A percentile compares a stretch with the other conserved stretches of the same genome.
Evolutionary conservation across 2,888 invertebrate genomes (phyloP).

Genomic region (Athrips mouffetella): DNA sequence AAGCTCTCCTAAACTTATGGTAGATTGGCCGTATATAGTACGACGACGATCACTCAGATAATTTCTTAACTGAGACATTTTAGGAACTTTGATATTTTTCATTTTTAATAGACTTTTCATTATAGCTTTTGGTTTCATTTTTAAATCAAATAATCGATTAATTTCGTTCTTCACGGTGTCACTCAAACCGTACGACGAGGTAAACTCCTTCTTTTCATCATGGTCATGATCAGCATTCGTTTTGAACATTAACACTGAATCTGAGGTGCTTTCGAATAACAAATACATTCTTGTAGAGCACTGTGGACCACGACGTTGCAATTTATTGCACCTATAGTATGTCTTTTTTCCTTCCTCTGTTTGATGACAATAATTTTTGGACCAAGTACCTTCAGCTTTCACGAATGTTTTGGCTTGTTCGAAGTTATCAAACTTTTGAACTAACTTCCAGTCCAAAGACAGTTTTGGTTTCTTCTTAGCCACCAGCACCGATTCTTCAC

Average conservation of each 20-base stretch:
- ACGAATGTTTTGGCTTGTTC: too few relatives aligned
- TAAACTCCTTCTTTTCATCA: constrained; percentile 17
- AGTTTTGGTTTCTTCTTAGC: too few relatives aligned
- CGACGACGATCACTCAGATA: neutral
- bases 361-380: too few relatives aligned
- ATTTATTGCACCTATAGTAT: too few relatives aligned
- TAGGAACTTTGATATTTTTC: neutral
- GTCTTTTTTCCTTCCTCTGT: too few relatives aligned
- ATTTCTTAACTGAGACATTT: neutral
- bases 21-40: neutral
- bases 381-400: too few relatives aligned
- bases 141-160: neutral
- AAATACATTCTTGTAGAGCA: constrained; percentile 24
- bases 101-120: neutral
- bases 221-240: constrained; percentile 26
- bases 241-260: constrained; percentile 22
- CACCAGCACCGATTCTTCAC: too few relatives aligned
- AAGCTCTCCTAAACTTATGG: neutral
- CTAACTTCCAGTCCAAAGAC: too few relatives aligned
- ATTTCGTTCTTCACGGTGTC: constrained; percentile 14
- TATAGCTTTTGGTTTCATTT: neutral
- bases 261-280: constrained; percentile 19
- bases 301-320: too few relatives aligned
- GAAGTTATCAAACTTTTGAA: too few relatives aligned
- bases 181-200: constrained; percentile 17